These are phyloP conservation scores for Semaprochilodus insignis DNA, from an alignment of 2,797 vertebrate species.

Conservation along the genomic window DNA sequence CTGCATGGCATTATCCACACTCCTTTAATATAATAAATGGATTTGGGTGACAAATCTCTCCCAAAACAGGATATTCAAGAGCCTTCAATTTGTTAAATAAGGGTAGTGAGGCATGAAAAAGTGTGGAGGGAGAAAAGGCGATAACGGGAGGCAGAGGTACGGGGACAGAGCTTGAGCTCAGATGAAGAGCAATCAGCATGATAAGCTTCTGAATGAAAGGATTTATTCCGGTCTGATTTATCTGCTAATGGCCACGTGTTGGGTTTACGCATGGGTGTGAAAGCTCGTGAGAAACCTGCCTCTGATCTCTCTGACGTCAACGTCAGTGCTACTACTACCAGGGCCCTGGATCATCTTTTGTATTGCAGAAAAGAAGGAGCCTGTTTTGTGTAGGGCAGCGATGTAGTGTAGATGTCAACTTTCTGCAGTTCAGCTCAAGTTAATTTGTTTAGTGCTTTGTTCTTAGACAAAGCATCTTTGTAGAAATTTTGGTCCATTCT, in stretches of 20 bases:
- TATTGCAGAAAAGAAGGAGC: too few species aligned
- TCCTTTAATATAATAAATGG: slow-evolving; percentile 12
- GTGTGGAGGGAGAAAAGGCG: too few species aligned
- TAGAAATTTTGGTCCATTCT: too few species aligned
- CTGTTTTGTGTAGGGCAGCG: too few species aligned
- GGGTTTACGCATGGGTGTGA: not conserved
- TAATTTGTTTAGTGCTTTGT: too few species aligned
- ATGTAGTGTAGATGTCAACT: too few species aligned
- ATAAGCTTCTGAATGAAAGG: not conserved
- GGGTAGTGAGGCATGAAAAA: not conserved
- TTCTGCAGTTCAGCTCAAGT: too few species aligned
- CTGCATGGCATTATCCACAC: slow-evolving; percentile 22
- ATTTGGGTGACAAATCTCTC: slow-evolving; percentile 27
- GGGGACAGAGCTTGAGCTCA: not conserved
- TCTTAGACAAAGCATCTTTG: too few species aligned
- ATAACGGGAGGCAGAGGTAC: not conserved
- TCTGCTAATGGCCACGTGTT: not conserved
- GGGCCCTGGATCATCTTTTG: not conserved
- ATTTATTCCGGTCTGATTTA: slow-evolving; percentile 18
- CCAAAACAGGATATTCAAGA: slow-evolving; percentile 2
- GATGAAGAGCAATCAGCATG: not conserved
- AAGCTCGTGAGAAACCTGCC: not conserved
- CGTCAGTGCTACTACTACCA: not conserved
- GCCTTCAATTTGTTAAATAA: slow-evolving; percentile 18
- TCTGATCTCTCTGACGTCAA: slow-evolving; percentile 2